Base-by-base conservation (phyloP, 2,888 invertebrate genomes). In the Carterocephalus palaemon region DNA sequence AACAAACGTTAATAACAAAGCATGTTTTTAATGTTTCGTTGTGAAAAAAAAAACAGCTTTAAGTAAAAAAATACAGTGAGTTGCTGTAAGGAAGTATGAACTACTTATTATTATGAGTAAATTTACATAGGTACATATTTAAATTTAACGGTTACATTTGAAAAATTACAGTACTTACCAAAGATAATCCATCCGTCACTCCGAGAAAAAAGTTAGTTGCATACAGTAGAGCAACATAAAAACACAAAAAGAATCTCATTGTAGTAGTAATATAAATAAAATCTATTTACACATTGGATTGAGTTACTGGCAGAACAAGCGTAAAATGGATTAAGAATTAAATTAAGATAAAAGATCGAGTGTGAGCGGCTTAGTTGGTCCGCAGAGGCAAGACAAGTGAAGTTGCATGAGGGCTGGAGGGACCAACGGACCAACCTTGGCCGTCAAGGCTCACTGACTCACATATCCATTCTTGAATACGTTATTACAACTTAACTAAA, bases 401-500 rank as follows among this genome's bases (percentile, higher is more conserved):
- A 36, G 24, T 26, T 20, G 33, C 9, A 15, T 36, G 43, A 36
- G 43, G 43, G 23, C 36, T 36, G 64, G 63, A 62, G 61, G 70
- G 68, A 64, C 63, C 66, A 55, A 65, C 61, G 62, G 53, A 50
- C 24, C 65, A 73, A 60, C 82, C 84, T 84, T 83, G 80, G 68
- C 73, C 67, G 62, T 59, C 69, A 70, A 72, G 67, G 64, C 78
- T 71, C 64, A 67, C 65, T 75, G 73, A 73, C 64, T 74, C 69
- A 79, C 59, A 67, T 23, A 13, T 23, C 31, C 37, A 43, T 22
- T 36, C 38, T 37, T 46, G 24, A 38, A 28, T 42, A 22, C 15
- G 15, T 42, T 26, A 41, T 41, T 20, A 29, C 13, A 12, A 39
- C 13, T 28, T 17, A 17, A 7, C 24, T 23, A n/a, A 29, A 29